Conservation (phyloP, 2,113 vertebrate genomes). For the Cathartes aura region DNA sequence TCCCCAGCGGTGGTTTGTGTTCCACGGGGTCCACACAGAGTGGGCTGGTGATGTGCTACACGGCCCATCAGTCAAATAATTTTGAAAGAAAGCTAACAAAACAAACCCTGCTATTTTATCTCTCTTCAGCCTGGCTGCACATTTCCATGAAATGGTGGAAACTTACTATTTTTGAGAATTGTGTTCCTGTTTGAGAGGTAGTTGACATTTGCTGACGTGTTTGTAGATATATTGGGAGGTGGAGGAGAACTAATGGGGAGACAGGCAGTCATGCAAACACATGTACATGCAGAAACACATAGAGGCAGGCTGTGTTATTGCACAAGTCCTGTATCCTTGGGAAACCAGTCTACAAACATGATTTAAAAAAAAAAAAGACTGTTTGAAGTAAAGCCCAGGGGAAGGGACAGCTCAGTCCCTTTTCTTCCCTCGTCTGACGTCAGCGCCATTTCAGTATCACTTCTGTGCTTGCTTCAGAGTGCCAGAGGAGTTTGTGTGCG, state of each 20-base stretch:
- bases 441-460: neutral
- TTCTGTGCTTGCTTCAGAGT: neutral
- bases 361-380: neutral
- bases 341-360: constrained; percentile 32
- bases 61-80: neutral
- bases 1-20: neutral
- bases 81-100: constrained; percentile 15
- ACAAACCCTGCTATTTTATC: constrained; percentile 19
- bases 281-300: constrained; percentile 10
- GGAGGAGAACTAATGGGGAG: constrained; percentile 20
- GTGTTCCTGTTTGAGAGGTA: constrained; percentile 44
- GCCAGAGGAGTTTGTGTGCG: neutral
- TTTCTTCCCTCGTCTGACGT: neutral
- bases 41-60: neutral
- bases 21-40: neutral
- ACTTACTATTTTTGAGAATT: constrained; percentile 43
- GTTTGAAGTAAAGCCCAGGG: neutral
- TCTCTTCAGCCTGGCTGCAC: neutral
- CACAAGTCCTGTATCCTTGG: constrained; percentile 36
- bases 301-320: constrained; percentile 18
- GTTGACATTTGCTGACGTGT: constrained; percentile 50
- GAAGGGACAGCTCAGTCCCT: neutral
- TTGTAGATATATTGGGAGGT: constrained; percentile 42
- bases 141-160: constrained; percentile 41
- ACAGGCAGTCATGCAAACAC: constrained; percentile 22